Base-by-base conservation (phyloP, 2,113 vertebrate species). In the Leptobrachium ailaonicum region DNA sequence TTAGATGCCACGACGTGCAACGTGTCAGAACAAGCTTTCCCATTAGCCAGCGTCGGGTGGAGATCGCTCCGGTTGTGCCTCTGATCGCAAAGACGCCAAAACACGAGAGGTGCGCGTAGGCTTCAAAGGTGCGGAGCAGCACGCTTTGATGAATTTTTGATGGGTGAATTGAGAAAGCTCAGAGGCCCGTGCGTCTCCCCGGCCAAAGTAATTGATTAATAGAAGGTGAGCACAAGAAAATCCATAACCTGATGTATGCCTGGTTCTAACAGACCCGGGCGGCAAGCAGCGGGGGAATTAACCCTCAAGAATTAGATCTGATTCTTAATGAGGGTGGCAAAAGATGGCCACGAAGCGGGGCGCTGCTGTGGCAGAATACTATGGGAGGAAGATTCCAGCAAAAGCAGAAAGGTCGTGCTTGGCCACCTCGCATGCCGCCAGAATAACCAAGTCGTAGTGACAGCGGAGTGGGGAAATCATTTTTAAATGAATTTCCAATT, bases 131-230 rank as follows among this genome's bases (percentile, higher is more conserved):
- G 32, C 79, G 60, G 90, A 93, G 88, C 85, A 86, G 87, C 80
- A 88, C 84, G 73, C 89, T 93, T 93, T 93, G 92, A 94, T 93
- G 91, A 93, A 92, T 93, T 92, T 94, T 93, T 94, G 90, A 94
- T 93, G 86, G 85, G 86, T 88, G 90, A 90, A 92, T 93, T 93
- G 93, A 91, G 92, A 92, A 93, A 91, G 90, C 86, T 84, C 89
- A 87, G 87, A 83, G 87, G 88, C 90, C 88, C 90, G 88, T 88
- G 88, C 89, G 87, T 81, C 89, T 93, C 91, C 90, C 83, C 88
- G 88, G 88, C 86, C 87, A 86, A 88, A 91, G 92, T 92, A 93
- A 93, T 92, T 94, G 93, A 94, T 94, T 93, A 94, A 91, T 90
- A 91, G 90, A 87, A 85, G 87, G 89, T 87, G 87, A 88, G 89